Percentiles rank a stretch among this genome's conserved stretches.
Conservation (phyloP, 1,140 invertebrate species). For the Uloborus diversus region DNA sequence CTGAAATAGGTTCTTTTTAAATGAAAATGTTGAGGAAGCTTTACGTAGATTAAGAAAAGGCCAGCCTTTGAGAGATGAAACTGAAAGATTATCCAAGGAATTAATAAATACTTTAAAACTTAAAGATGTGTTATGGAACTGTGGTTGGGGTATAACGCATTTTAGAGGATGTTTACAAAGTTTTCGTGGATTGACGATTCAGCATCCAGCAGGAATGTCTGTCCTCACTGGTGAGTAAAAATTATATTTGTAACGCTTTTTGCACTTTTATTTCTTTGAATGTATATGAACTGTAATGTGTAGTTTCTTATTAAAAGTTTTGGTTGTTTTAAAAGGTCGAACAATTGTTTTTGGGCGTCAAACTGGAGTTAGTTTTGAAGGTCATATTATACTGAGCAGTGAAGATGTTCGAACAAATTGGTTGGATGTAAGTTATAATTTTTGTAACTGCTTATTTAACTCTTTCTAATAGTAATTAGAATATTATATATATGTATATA, state of each 20-base stretch:
- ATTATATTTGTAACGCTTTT: neutral
- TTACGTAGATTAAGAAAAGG: slow-evolving; percentile 71
- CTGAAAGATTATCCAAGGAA: slow-evolving; percentile 70
- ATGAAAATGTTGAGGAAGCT: slow-evolving; percentile 73
- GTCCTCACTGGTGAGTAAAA: slow-evolving; percentile 62
- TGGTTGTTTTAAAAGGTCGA: slow-evolving; percentile 68
- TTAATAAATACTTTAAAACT: slow-evolving; percentile 68
- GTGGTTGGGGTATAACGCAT: slow-evolving; percentile 87
- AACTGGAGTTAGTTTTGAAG: slow-evolving; percentile 87
- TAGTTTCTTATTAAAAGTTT: neutral
- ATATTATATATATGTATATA: no score
- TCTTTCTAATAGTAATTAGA: no score
- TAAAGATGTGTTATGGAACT: slow-evolving; percentile 76
- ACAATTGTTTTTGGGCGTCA: slow-evolving; percentile 85
- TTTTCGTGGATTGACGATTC: slow-evolving; percentile 71
- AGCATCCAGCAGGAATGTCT: slow-evolving; percentile 76
- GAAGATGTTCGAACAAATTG: slow-evolving; percentile 91
- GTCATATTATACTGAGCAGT: slow-evolving; percentile 86
- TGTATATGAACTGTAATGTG: neutral
- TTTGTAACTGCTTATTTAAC: no score
- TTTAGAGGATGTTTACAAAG: slow-evolving; percentile 84
- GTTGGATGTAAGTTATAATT: slow-evolving; percentile 78
- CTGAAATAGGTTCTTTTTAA: slow-evolving; percentile 71
- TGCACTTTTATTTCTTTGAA: neutral
- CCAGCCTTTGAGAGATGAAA: slow-evolving; percentile 74